A percentile compares a stretch with the other conserved stretches of the same genome.
These are phyloP conservation scores for Melanotaenia boesemani DNA, from an alignment of 2,797 vertebrate genomes.

Conservation along the genomic window DNA sequence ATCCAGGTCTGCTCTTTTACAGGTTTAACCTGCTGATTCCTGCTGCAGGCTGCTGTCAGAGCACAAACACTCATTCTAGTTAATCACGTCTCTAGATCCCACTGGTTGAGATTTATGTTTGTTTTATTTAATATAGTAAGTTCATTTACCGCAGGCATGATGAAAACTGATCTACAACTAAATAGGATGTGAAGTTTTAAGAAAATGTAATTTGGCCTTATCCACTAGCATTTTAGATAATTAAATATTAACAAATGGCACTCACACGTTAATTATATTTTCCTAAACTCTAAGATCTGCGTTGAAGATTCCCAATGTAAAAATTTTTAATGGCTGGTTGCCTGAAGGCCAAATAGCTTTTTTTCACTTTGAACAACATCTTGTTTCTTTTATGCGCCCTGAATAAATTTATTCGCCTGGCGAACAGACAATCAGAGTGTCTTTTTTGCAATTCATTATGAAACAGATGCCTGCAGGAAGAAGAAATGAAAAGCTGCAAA, in stretches of 20 bases:
- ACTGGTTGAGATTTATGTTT: slow-evolving; percentile 23
- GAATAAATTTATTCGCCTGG: slow-evolving; percentile 43
- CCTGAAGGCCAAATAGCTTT: slow-evolving; percentile 29
- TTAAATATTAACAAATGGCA: slow-evolving; percentile 34
- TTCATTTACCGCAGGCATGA: slow-evolving; percentile 25
- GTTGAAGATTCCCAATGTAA: slow-evolving; percentile 26
- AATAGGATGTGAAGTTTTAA: slow-evolving; percentile 7
- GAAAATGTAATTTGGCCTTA: slow-evolving; percentile 8
- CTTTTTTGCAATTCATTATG: slow-evolving; percentile 62
- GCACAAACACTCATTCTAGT: slow-evolving; percentile 13
- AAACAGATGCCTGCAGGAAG: slow-evolving; percentile 57
- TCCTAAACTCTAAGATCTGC: slow-evolving; percentile 12
- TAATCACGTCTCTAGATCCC: slow-evolving; percentile 11
- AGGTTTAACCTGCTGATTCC: neutral
- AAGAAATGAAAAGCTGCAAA: slow-evolving; percentile 60
- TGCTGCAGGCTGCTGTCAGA: slow-evolving; percentile 19
- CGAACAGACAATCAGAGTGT: slow-evolving; percentile 40
- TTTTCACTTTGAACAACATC: slow-evolving; percentile 41
- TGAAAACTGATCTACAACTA: slow-evolving; percentile 7
- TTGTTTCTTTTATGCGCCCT: slow-evolving; percentile 38
- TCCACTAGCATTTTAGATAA: slow-evolving; percentile 11
- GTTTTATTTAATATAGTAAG: slow-evolving; percentile 16
- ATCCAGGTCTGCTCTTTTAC: neutral
- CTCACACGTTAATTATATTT: slow-evolving; percentile 19
- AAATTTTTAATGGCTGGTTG: slow-evolving; percentile 14